Evolutionary conservation across 2,113 vertebrate species (phyloP).

Genomic region (Alces alces): DNA sequence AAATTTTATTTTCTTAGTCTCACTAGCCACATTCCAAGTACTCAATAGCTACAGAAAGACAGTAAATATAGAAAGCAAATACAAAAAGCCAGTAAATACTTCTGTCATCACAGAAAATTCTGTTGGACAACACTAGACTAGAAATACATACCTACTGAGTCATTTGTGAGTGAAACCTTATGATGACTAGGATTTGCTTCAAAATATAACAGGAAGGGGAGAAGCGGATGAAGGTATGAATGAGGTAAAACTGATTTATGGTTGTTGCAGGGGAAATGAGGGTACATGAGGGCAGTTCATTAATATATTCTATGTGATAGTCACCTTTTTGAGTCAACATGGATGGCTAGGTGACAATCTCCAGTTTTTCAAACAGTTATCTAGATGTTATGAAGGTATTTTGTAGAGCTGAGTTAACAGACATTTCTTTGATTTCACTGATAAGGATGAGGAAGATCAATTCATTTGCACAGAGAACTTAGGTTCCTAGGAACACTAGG

Average conservation of each 20-base stretch:
- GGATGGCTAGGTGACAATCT: not conserved
- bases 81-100: not conserved
- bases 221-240: not conserved
- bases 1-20: not conserved
- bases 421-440: not conserved
- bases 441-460: not conserved
- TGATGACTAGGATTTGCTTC: not conserved
- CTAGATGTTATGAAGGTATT: not conserved
- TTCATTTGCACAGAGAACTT: not conserved
- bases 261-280: not conserved
- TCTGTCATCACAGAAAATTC: not conserved
- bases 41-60: not conserved
- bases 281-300: not conserved
- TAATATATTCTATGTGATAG: not conserved
- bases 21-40: not conserved
- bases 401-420: not conserved
- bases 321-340: not conserved
- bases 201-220: not conserved
- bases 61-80: not conserved
- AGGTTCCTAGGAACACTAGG: not conserved
- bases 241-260: not conserved
- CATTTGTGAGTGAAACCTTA: not conserved
- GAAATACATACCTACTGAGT: not conserved
- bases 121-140: not conserved
- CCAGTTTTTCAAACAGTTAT: not conserved